Conservation (phyloP, 1,140 invertebrate genomes). For the Pogonomyrmex barbatus region DNA sequence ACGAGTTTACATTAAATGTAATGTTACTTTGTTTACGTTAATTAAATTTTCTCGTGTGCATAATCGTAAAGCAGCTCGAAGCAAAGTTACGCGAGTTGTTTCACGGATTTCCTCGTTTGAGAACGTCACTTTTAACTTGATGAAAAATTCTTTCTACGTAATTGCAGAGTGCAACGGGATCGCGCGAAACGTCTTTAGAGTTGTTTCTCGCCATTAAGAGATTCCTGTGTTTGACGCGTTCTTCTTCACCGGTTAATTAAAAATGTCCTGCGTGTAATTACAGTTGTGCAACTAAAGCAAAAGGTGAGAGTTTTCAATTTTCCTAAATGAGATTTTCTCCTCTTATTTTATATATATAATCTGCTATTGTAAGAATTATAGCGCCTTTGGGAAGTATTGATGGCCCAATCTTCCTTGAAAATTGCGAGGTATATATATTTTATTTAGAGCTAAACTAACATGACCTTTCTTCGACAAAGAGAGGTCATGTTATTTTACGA, state of each 20-base stretch:
- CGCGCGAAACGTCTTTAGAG: neutral
- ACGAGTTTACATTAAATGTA: neutral
- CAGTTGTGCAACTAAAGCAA: neutral
- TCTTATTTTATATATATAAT: neutral
- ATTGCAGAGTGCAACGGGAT: neutral
- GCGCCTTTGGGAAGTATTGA: neutral
- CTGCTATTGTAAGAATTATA: conserved; percentile 11
- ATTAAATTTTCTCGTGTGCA: conserved; percentile 30
- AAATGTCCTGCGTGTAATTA: conserved; percentile 10
- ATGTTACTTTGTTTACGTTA: neutral
- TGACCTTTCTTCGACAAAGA: neutral
- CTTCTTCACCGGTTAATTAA: conserved; percentile 30
- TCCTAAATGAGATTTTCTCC: conserved; percentile 38
- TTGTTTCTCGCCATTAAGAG: conserved; percentile 18
- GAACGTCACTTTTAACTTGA: conserved; percentile 23
- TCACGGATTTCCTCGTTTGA: conserved; percentile 19
- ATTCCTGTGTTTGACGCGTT: conserved; percentile 17
- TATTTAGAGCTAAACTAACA: neutral
- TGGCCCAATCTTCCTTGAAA: conserved; percentile 12
- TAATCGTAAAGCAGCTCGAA: conserved; percentile 14
- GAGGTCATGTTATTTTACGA: neutral
- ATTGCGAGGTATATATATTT: conserved; percentile 26
- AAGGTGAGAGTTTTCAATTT: neutral
- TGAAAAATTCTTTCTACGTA: conserved; percentile 33
- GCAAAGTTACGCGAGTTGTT: conserved; percentile 32